Evolutionary conservation across 2,888 invertebrate species (phyloP).

Genomic region (Epirrhoe alternata): DNA sequence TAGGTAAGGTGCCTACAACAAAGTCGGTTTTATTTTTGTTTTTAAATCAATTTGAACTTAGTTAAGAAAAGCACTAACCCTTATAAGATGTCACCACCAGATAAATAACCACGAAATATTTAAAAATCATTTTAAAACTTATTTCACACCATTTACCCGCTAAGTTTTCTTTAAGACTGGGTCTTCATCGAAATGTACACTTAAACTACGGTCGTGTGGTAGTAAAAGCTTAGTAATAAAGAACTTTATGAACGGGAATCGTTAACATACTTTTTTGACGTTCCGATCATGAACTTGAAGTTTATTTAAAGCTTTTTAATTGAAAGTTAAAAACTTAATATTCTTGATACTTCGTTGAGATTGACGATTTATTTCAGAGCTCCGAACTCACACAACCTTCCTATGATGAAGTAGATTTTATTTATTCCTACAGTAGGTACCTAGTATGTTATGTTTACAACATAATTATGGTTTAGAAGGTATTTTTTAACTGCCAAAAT

Average conservation of each 20-base stretch:
- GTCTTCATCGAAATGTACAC: neutral
- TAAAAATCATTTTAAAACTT: slow-evolving; percentile 18
- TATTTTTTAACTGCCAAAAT: too few species aligned
- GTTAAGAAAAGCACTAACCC: slow-evolving; percentile 14
- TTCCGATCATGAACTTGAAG: slow-evolving; percentile 21
- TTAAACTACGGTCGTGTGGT: neutral
- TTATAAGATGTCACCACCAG: slow-evolving; percentile 3
- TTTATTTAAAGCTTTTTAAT: slow-evolving; percentile 22
- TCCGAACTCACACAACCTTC: too few species aligned
- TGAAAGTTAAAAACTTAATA: neutral
- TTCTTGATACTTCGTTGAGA: slow-evolving; percentile 20
- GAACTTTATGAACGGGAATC: slow-evolving; percentile 3
- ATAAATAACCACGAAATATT: slow-evolving; percentile 8
- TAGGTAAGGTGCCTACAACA: slow-evolving; percentile 2
- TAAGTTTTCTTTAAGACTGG: slow-evolving; percentile 35
- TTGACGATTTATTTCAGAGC: too few species aligned
- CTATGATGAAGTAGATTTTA: too few species aligned
- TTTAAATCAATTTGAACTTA: too few species aligned
- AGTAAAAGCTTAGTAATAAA: slow-evolving; percentile 2
- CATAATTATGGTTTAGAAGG: too few species aligned
- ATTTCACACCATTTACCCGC: slow-evolving; percentile 1
- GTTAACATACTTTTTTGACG: slow-evolving; percentile 18
- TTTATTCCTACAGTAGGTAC: too few species aligned
- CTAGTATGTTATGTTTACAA: slow-evolving; percentile 2
- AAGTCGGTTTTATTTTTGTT: too few species aligned